phyloP scores from a whole-genome alignment of 2,888 invertebrate genomes.

The Tanaodytes sp. region DNA sequence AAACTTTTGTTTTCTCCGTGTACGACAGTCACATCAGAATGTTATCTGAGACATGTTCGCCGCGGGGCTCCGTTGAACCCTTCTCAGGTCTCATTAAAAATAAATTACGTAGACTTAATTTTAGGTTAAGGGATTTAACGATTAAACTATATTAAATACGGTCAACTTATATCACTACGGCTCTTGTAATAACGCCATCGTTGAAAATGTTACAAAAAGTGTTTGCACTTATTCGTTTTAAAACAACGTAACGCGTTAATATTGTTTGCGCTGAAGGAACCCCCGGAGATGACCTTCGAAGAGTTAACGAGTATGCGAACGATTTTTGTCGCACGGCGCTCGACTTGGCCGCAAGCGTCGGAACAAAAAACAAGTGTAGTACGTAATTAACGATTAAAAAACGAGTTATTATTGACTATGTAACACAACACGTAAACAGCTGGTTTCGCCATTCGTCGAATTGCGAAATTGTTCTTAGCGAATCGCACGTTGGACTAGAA shows the following conservation, averaged over 20 bases:
- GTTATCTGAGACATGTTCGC: constrained; percentile 39
- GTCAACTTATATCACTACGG: constrained; percentile 37
- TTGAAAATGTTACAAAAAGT: constrained; percentile 38
- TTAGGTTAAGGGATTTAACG: constrained; percentile 18
- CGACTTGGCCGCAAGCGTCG: constrained; percentile 19
- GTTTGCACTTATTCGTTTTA: constrained; percentile 29
- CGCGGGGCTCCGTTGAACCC: constrained; percentile 28
- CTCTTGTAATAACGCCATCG: constrained; percentile 6
- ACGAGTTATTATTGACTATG: constrained; percentile 25
- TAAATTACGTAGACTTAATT: constrained; percentile 33
- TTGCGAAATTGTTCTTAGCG: constrained; percentile 21
- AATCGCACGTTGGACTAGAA: constrained; percentile 44
- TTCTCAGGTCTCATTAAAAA: constrained; percentile 16
- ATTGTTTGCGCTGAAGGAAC: no score
- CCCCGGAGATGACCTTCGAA: constrained; percentile 19
- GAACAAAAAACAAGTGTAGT: constrained; percentile 22
- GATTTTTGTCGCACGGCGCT: constrained; percentile 1
- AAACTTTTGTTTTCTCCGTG: no score
- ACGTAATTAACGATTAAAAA: no score
- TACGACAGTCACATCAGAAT: constrained; percentile 25
- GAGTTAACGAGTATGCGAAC: constrained; percentile 22
- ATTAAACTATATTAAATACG: constrained; percentile 39
- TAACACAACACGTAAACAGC: constrained; percentile 31
- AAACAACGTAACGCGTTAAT: no score
- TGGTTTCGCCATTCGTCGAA: constrained; percentile 4